phyloP scores from a whole-genome alignment of 2,113 vertebrate genomes.

The Nematolebias whitei region DNA sequence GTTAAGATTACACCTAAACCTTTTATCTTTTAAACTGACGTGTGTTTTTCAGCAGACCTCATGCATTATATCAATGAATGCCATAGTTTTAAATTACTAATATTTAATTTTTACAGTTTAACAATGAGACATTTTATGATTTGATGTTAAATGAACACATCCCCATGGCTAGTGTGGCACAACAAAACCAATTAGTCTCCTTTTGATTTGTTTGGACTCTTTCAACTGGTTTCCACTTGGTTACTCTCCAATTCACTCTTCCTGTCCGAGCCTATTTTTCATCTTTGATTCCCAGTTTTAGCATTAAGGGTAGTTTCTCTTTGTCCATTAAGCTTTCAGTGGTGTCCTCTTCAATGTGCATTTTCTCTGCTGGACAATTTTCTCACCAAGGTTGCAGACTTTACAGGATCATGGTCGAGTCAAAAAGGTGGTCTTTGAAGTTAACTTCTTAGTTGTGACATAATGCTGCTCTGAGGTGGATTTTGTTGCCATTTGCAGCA shows the following conservation, averaged over 20 bases:
- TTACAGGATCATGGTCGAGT: constrained; percentile 37
- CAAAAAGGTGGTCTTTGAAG: constrained; percentile 27
- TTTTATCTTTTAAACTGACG: too few species aligned
- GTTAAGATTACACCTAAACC: too few species aligned
- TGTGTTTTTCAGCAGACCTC: too few species aligned
- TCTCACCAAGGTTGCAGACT: constrained; percentile 44
- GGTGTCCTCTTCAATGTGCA: constrained; percentile 45
- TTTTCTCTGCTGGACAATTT: constrained; percentile 43
- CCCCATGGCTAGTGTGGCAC: constrained; percentile 8
- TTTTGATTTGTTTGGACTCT: constrained; percentile 17
- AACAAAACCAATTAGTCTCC: constrained; percentile 18
- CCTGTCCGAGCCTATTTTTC: constrained; percentile 45
- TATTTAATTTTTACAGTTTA: neutral
- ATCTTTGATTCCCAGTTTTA: constrained; percentile 39
- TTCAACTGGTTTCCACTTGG: constrained; percentile 11
- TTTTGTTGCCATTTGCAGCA: constrained; percentile 10
- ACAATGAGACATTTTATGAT: neutral
- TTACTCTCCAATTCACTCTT: constrained; percentile 35
- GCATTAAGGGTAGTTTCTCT: constrained; percentile 53
- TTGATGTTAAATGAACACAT: constrained; percentile 13
- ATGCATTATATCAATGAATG: too few species aligned
- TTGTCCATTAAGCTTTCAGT: constrained; percentile 64
- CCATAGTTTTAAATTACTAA: neutral
- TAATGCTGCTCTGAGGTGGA: neutral
- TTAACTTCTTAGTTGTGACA: constrained; percentile 49